A percentile compares a stretch with the other conserved stretches of the same genome.
phyloP scores from a whole-genome alignment of 2,888 invertebrate genomes.

The Luperina testacea region DNA sequence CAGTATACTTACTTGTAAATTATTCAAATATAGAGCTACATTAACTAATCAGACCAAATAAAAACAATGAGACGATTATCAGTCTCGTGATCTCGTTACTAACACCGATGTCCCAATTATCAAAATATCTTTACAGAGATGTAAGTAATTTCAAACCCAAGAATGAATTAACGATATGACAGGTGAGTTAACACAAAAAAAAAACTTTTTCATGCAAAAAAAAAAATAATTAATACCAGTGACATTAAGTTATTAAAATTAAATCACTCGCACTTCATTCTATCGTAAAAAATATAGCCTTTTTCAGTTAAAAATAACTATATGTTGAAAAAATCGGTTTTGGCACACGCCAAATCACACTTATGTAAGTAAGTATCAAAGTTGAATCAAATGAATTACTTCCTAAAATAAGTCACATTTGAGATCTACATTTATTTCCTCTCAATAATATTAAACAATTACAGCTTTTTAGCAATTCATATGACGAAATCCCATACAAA shows the following conservation, averaged over 20 bases:
- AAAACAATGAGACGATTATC: background rate
- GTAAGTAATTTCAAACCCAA: conserved; percentile 30
- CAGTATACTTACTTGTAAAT: background rate
- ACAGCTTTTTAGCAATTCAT: too few relatives aligned
- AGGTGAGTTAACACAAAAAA: background rate
- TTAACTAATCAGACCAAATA: background rate
- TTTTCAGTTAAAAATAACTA: background rate
- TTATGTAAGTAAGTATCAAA: too few relatives aligned
- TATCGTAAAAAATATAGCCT: background rate
- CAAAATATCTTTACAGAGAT: background rate
- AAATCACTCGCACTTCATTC: background rate
- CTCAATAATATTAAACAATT: background rate
- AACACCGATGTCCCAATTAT: conserved; percentile 19
- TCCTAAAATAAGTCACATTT: background rate
- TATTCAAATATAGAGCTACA: background rate
- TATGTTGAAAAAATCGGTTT: background rate
- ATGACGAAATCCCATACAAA: too few relatives aligned
- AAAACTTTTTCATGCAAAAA: background rate
- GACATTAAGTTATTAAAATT: background rate
- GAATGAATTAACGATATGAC: background rate
- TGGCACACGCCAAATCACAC: background rate
- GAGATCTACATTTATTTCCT: background rate
- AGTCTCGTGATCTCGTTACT: background rate
- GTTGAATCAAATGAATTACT: background rate
- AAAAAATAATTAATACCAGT: background rate